Evolutionary conservation across 1,140 invertebrate species (phyloP), one percentile per base, ranked within the genome.

Genomic region (Platorchestia sp.): DNA sequence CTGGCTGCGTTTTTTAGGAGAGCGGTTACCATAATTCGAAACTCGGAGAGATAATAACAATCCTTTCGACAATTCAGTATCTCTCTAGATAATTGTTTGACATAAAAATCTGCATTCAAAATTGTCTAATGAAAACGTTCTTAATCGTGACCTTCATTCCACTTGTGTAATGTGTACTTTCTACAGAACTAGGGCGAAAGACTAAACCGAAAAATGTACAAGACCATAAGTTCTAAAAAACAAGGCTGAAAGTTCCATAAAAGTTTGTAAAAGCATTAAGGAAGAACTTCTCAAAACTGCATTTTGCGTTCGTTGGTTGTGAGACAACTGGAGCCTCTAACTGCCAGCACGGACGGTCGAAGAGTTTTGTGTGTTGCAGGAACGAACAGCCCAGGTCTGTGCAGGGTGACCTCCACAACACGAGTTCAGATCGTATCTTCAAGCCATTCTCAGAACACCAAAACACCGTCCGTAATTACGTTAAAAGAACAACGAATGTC

Each of bases 401-500:
- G 45, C 40, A 7, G 45, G 40, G 41, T 93, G 91, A 93, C 91
- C 91, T 47, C 91, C 45, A 44, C 41, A 44, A 40, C 91, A n/a
- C 45, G 91, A 44, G 91, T 47, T 45, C 91, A 93, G 91, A 93
- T 93, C 91, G 43, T 93, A 93, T 93, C 91, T 93, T 40, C 91
- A 40, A 40, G 41, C 91, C 91, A 47, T 93, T 93, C 91, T 93
- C 45, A 93, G 91, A 93, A 93, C 91, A 93, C 91, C 91, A 93
- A 93, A 93, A 93, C 91, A 93, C 91, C 40, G 91, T 40, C 43
- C 43, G 91, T 93, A 93, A 93, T 93, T 93, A 93, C 91, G 91
- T n/a, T 93, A 47, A 93, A 93, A 93, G 45, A 45, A 44, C 91
- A 47, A 93, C 91, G 36, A 93, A 19, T 45, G 91, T 16, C 87